Percentiles rank a stretch among this genome's conserved stretches.
Evolutionary conservation across 1,140 invertebrate genomes (phyloP).

Genomic region (Drosophila auraria): DNA sequence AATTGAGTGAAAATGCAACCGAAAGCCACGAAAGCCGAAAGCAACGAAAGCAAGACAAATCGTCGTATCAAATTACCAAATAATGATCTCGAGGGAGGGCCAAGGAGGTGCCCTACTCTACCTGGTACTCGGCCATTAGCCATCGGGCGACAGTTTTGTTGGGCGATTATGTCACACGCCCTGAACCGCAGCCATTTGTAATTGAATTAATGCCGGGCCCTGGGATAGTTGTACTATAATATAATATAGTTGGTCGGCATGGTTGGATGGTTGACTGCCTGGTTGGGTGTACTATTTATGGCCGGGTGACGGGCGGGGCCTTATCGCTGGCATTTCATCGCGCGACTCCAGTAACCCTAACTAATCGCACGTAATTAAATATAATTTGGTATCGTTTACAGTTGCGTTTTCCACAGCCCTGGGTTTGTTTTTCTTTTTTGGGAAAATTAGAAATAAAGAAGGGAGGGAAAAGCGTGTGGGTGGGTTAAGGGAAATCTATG

Average conservation of each 20-base stretch:
- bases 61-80: constrained; percentile 84
- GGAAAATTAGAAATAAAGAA: no score
- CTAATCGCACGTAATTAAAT: constrained; percentile 85
- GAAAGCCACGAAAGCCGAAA: constrained; percentile 40
- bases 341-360: constrained; percentile 83
- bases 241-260: constrained; percentile 12
- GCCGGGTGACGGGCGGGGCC: constrained; percentile 66
- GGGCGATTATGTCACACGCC: constrained; percentile 80
- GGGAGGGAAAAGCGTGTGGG: no score
- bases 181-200: constrained; percentile 73
- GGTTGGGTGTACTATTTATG: constrained; percentile 54
- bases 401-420: constrained; percentile 62
- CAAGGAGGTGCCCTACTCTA: constrained; percentile 23
- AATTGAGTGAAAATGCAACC: constrained; percentile 81
- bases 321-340: constrained; percentile 81
- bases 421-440: neutral
- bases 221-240: constrained; percentile 18
- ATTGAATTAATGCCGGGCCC: constrained; percentile 75
- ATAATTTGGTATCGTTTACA: constrained; percentile 84
- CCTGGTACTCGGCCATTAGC: constrained; percentile 23
- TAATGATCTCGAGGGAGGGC: constrained; percentile 43
- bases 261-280: constrained; percentile 11
- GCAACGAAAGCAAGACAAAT: constrained; percentile 80
- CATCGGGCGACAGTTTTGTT: constrained; percentile 36
- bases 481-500: constrained; percentile 35